Evolutionary conservation across 2,888 invertebrate genomes (phyloP).

Genomic region (Drosophila pegasa): DNA sequence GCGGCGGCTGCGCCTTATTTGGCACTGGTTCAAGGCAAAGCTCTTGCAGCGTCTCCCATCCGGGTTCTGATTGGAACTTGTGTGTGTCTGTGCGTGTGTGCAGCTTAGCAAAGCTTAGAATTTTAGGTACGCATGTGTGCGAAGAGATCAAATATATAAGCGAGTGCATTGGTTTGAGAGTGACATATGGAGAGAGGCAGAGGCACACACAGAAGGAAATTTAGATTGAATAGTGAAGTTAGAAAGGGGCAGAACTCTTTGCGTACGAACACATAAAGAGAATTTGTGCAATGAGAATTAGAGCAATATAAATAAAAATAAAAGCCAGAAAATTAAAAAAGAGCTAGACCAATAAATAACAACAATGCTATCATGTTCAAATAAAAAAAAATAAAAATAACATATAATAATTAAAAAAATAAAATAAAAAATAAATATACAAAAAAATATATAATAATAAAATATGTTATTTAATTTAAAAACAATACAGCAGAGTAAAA

Average conservation of each 20-base stretch:
- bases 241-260: neutral
- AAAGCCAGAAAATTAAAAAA: neutral
- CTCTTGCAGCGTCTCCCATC: constrained; percentile 15
- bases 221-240: neutral
- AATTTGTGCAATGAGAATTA: neutral
- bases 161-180: neutral
- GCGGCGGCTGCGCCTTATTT: constrained; percentile 38
- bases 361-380: too few relatives aligned
- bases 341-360: too few relatives aligned
- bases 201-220: neutral
- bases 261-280: neutral
- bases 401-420: neutral
- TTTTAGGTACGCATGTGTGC: too few relatives aligned
- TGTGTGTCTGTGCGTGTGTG: neutral
- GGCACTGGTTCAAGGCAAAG: constrained; percentile 29
- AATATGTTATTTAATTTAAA: too few relatives aligned
- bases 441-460: too few relatives aligned
- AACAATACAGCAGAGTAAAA: too few relatives aligned
- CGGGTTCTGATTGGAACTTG: constrained; percentile 20
- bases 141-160: too few relatives aligned
- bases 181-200: neutral
- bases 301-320: neutral
- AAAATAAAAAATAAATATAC: too few relatives aligned
- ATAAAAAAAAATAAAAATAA: too few relatives aligned
- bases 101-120: too few relatives aligned